phyloP scores from a whole-genome alignment of 2,888 invertebrate genomes.

The Hartigia nigra region DNA sequence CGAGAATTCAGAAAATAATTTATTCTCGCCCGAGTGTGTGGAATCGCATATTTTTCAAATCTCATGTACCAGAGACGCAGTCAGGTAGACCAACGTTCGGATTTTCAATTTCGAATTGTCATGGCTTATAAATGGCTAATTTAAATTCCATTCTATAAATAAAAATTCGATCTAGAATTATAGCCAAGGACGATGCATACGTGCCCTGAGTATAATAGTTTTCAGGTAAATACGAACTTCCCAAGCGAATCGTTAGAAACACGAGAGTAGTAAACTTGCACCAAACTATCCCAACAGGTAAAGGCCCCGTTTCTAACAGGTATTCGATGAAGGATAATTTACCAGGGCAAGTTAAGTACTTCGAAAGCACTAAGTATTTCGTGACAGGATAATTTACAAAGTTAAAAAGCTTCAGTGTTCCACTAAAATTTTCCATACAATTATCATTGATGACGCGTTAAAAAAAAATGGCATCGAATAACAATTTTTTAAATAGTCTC shows the following conservation, averaged over 20 bases:
- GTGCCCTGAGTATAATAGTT: not conserved
- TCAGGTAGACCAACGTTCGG: not conserved
- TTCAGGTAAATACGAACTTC: not conserved
- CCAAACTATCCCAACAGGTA: not conserved
- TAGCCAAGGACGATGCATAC: not conserved
- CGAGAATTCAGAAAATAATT: not conserved
- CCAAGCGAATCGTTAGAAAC: not conserved
- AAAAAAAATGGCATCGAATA: not conserved
- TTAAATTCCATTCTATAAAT: too few species aligned
- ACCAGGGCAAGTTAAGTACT: not conserved
- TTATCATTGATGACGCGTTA: not conserved
- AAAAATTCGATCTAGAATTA: not conserved
- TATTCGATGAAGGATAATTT: not conserved
- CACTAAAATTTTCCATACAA: not conserved
- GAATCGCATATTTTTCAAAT: not conserved
- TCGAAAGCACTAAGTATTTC: not conserved
- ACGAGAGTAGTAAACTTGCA: not conserved
- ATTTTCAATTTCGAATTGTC: not conserved
- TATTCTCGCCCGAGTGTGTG: not conserved
- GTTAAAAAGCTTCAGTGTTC: not conserved
- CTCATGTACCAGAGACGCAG: not conserved
- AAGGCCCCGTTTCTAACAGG: too few species aligned
- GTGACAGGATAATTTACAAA: not conserved
- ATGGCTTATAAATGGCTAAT: not conserved
- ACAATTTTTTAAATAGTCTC: not conserved